A percentile compares a stretch with the other conserved stretches of the same genome.
phyloP scores from a whole-genome alignment of 1,140 invertebrate genomes.

The Macrotrachela quadricornifera region DNA sequence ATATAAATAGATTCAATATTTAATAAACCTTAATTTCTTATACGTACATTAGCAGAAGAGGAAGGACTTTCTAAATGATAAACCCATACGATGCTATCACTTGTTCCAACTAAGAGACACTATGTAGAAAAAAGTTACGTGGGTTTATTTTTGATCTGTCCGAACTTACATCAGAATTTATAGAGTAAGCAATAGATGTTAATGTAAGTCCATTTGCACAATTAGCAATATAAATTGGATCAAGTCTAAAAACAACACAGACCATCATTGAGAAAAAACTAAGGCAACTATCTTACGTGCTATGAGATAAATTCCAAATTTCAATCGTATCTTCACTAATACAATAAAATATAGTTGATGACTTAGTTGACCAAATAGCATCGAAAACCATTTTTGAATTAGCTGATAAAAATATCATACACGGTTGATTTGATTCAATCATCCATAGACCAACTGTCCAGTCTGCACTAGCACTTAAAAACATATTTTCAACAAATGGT shows the following conservation, averaged over 20 bases:
- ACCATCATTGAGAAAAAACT: not conserved
- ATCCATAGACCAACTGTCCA: constrained; percentile 30
- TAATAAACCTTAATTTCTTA: too few species aligned
- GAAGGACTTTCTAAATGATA: constrained; percentile 23
- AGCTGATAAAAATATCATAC: constrained; percentile 24
- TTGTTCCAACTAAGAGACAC: constrained; percentile 27
- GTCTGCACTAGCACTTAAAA: constrained; percentile 28
- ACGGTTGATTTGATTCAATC: constrained; percentile 20
- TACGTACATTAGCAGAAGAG: not conserved
- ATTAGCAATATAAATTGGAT: constrained; percentile 20
- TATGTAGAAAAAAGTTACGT: constrained; percentile 9
- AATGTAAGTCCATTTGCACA: constrained; percentile 18
- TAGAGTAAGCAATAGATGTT: constrained; percentile 21
- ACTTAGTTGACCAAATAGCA: constrained; percentile 26
- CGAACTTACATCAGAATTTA: constrained; percentile 22
- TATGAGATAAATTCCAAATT: constrained; percentile 25
- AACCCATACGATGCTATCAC: constrained; percentile 26
- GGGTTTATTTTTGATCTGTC: not conserved
- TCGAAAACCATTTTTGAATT: constrained; percentile 25
- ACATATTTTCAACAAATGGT: constrained; percentile 23
- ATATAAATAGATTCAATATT: too few species aligned
- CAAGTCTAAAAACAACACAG: constrained; percentile 14
- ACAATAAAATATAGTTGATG: constrained; percentile 27
- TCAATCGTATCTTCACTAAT: constrained; percentile 26
- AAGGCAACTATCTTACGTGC: constrained; percentile 18